Evolutionary conservation across 2,888 invertebrate species (phyloP).

Genomic region (Agonopterix subpropinquella): DNA sequence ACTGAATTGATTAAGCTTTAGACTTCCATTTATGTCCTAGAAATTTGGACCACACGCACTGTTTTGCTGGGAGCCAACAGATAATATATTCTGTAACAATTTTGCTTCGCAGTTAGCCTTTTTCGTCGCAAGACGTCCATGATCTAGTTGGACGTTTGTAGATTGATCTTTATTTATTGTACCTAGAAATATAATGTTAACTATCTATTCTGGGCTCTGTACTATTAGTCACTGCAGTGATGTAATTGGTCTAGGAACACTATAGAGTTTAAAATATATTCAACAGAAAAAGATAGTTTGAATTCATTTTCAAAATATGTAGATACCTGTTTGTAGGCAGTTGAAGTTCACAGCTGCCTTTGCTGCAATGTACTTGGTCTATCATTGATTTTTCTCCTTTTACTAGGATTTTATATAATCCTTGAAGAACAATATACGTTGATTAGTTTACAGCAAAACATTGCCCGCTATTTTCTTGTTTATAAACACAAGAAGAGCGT

Average conservation of each 20-base stretch:
- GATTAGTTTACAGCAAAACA: too few species aligned
- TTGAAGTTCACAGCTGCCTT: too few species aligned
- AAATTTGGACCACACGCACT: conserved; percentile 36
- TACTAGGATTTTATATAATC: too few species aligned
- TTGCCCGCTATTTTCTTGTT: not conserved
- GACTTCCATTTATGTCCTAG: conserved; percentile 26
- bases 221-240: too few species aligned
- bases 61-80: not conserved
- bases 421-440: too few species aligned
- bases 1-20: conserved; percentile 10
- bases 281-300: too few species aligned
- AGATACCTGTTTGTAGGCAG: too few species aligned
- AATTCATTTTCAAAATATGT: too few species aligned
- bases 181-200: not conserved
- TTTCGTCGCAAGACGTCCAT: conserved; percentile 18
- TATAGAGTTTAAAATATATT: too few species aligned
- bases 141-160: conserved; percentile 2
- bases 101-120: conserved; percentile 19
- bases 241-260: too few species aligned
- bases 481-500: not conserved
- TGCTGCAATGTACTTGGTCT: too few species aligned
- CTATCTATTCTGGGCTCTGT: not conserved
- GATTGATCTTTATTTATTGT: not conserved
- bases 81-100: conserved; percentile 16
- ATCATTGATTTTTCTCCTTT: too few species aligned